Evolutionary conservation across 2,797 vertebrate genomes (phyloP).

Genomic region (Pseudocheirus occidentalis): DNA sequence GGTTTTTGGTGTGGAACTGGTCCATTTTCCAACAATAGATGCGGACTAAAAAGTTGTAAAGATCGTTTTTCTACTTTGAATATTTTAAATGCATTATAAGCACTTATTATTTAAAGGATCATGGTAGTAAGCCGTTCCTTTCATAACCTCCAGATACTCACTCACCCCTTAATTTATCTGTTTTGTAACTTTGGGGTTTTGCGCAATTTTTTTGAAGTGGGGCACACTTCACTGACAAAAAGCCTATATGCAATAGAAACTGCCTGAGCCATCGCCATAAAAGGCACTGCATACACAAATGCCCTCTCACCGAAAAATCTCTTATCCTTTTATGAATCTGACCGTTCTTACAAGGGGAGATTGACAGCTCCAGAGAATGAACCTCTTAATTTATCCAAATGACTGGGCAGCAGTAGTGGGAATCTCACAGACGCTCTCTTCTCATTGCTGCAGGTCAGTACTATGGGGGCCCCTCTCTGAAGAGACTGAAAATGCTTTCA

Average conservation of each 20-base stretch:
- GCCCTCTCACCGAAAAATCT: slow-evolving; percentile 5
- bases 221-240: slow-evolving; percentile 52
- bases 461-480: neutral
- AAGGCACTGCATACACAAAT: slow-evolving; percentile 42
- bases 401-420: slow-evolving; percentile 20
- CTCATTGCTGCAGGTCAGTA: slow-evolving; percentile 7
- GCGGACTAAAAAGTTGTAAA: neutral
- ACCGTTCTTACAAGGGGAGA: slow-evolving; percentile 39
- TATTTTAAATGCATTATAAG: slow-evolving; percentile 32
- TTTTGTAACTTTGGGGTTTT: slow-evolving; percentile 44
- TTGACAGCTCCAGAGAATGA: slow-evolving; percentile 55
- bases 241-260: slow-evolving; percentile 51
- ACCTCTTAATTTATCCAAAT: slow-evolving; percentile 59
- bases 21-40: slow-evolving; percentile 51
- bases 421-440: slow-evolving; percentile 12
- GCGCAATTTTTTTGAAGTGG: slow-evolving; percentile 31
- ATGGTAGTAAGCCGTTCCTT: neutral
- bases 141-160: slow-evolving; percentile 47
- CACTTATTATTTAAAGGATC: slow-evolving; percentile 26
- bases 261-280: slow-evolving; percentile 39
- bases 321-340: slow-evolving; percentile 54
- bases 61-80: slow-evolving; percentile 34
- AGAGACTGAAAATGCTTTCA: slow-evolving; percentile 28
- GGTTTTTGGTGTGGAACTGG: slow-evolving; percentile 37
- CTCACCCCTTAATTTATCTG: slow-evolving; percentile 24